These are phyloP conservation scores for Notothenia rossii DNA, from an alignment of 2,113 vertebrate species.

Conservation along the genomic window DNA sequence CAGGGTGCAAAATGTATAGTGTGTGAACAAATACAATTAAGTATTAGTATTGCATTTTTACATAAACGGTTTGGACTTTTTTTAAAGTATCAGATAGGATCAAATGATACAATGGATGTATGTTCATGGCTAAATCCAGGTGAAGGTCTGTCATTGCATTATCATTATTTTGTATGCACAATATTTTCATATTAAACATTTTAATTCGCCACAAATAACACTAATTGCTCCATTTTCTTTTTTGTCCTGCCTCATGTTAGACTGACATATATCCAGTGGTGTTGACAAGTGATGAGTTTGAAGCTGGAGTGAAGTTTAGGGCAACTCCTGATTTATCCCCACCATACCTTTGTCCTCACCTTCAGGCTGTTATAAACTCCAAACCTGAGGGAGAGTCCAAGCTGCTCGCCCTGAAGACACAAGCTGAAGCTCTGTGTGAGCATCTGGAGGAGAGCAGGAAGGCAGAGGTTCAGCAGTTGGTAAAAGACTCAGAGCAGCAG, in stretches of 20 bases:
- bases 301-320: neutral
- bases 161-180: neutral
- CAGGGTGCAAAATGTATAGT: too few species aligned
- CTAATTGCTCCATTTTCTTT: too few species aligned
- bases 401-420: conserved; percentile 62
- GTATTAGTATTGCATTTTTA: too few species aligned
- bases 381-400: conserved; percentile 68
- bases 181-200: too few species aligned
- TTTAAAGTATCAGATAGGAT: neutral
- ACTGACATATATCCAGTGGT: neutral
- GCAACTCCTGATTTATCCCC: neutral
- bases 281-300: neutral
- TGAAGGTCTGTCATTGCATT: too few species aligned
- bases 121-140: neutral
- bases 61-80: too few species aligned
- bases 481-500: conserved; percentile 62
- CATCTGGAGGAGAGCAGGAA: conserved; percentile 61
- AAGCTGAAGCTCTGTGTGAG: conserved; percentile 43
- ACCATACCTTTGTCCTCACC: neutral
- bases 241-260: neutral
- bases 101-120: neutral
- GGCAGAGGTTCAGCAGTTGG: conserved; percentile 45
- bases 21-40: too few species aligned
- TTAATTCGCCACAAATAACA: too few species aligned
- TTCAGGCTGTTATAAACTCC: conserved; percentile 58